These are phyloP conservation scores for Perca schrenkii DNA, from an alignment of 2,113 vertebrate species.

Conservation along the genomic window DNA sequence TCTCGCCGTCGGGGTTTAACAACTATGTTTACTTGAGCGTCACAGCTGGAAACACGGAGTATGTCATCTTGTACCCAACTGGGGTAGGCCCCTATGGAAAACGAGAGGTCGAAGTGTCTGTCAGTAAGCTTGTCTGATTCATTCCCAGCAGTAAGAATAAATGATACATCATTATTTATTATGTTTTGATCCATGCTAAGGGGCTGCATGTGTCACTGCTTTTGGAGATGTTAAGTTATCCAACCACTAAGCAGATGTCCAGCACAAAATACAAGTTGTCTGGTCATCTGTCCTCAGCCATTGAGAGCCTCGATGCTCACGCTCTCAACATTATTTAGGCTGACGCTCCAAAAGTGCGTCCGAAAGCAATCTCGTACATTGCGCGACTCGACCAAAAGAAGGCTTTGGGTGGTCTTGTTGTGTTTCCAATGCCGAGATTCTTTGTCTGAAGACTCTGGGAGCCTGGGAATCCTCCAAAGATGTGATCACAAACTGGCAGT, in stretches of 20 bases:
- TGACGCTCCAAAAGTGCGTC: constrained; percentile 65
- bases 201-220: constrained; percentile 69
- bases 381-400: constrained; percentile 30
- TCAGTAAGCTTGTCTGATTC: constrained; percentile 61
- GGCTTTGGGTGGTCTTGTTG: constrained; percentile 72
- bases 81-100: constrained; percentile 16
- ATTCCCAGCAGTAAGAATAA: constrained; percentile 44
- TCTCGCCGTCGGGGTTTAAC: constrained; percentile 48
- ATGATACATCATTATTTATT: constrained; percentile 54
- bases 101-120: constrained; percentile 54
- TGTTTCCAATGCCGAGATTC: constrained; percentile 44
- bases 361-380: constrained; percentile 46
- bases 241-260: constrained; percentile 77
- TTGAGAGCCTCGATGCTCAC: constrained; percentile 28
- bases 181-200: constrained; percentile 62
- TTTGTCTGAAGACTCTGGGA: constrained; percentile 33
- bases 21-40: constrained; percentile 58
- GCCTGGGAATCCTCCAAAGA: constrained; percentile 67
- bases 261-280: constrained; percentile 41
- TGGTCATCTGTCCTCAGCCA: constrained; percentile 51
- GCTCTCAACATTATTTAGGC: constrained; percentile 54
- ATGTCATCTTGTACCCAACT: constrained; percentile 54
- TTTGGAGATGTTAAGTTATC: constrained; percentile 54
- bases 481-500: constrained; percentile 57
- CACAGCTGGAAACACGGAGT: constrained; percentile 45